These are phyloP conservation scores for Xenotilapia caudafasciata DNA, from an alignment of 2,113 vertebrate species.

Conservation along the genomic window DNA sequence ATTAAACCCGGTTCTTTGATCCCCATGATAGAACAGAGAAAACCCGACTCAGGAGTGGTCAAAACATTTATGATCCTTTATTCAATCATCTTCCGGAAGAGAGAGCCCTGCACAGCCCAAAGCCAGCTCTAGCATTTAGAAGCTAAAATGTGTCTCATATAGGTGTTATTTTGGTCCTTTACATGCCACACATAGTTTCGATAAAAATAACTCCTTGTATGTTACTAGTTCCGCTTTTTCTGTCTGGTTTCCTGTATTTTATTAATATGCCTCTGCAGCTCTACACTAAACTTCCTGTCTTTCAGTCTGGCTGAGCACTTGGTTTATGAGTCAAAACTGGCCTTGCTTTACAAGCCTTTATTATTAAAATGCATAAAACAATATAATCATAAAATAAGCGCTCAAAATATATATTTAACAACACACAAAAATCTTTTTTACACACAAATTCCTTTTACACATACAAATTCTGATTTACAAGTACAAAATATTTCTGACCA, in stretches of 20 bases:
- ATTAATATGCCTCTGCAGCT: background rate
- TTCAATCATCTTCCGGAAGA: accelerated
- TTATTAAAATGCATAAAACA: background rate
- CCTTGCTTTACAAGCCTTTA: background rate
- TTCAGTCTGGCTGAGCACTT: background rate
- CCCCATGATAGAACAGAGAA: background rate
- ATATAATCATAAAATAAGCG: background rate
- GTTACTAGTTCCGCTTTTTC: background rate
- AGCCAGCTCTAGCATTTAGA: background rate
- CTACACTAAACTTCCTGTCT: background rate
- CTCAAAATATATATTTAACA: background rate
- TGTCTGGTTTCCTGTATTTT: background rate
- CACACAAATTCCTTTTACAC: background rate
- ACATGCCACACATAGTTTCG: background rate
- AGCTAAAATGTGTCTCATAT: background rate
- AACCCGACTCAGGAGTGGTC: background rate
- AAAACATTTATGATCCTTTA: background rate
- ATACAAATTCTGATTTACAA: background rate
- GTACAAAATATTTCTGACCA: background rate
- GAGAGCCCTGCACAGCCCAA: background rate
- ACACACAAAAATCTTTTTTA: background rate
- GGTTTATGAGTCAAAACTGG: background rate
- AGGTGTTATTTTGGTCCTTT: background rate
- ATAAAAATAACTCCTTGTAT: background rate
- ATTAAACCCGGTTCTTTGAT: background rate